These are phyloP conservation scores for Heterotis niloticus DNA, from an alignment of 2,113 vertebrate species.

Conservation along the genomic window DNA sequence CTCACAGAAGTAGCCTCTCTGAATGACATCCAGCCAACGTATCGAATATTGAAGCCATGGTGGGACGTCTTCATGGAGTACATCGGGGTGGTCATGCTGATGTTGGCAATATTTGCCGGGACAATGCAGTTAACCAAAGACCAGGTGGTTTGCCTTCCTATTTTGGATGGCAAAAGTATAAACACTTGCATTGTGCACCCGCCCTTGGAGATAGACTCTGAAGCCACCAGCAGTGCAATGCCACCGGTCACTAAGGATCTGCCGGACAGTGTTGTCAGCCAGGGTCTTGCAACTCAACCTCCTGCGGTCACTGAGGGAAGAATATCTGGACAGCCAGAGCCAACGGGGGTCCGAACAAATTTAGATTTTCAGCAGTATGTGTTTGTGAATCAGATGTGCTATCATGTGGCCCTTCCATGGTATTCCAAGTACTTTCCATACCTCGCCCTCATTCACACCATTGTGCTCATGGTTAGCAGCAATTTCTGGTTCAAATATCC, in stretches of 20 bases:
- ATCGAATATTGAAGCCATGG: slow-evolving; percentile 98
- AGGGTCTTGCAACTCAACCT: slow-evolving; percentile 59
- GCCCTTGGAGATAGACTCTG: slow-evolving; percentile 42
- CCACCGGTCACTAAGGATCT: slow-evolving; percentile 64
- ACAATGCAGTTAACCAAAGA: slow-evolving; percentile 98
- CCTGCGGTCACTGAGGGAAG: slow-evolving; percentile 51
- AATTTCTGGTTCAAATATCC: slow-evolving; percentile 99
- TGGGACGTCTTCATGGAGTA: slow-evolving; percentile 99
- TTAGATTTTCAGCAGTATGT: slow-evolving; percentile 98
- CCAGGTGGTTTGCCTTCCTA: slow-evolving; percentile 95
- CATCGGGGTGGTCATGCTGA: slow-evolving; percentile 92
- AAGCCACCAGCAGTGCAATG: slow-evolving; percentile 54
- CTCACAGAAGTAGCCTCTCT: slow-evolving; percentile 97
- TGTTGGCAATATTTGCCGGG: slow-evolving; percentile 97
- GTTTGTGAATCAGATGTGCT: slow-evolving; percentile 98
- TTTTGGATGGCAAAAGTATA: slow-evolving; percentile 63
- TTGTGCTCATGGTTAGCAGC: slow-evolving; percentile 97
- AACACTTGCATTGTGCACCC: slow-evolving; percentile 37
- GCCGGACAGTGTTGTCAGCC: slow-evolving; percentile 58
- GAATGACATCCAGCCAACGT: slow-evolving; percentile 96
- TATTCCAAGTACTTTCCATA: slow-evolving; percentile 99
- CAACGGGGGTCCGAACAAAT: slow-evolving; percentile 83
- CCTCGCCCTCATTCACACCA: slow-evolving; percentile 94
- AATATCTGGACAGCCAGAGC: slow-evolving; percentile 58
- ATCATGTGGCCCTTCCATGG: slow-evolving; percentile 95